Conservation (phyloP, 1,140 invertebrate genomes). For the Uloborus diversus region DNA sequence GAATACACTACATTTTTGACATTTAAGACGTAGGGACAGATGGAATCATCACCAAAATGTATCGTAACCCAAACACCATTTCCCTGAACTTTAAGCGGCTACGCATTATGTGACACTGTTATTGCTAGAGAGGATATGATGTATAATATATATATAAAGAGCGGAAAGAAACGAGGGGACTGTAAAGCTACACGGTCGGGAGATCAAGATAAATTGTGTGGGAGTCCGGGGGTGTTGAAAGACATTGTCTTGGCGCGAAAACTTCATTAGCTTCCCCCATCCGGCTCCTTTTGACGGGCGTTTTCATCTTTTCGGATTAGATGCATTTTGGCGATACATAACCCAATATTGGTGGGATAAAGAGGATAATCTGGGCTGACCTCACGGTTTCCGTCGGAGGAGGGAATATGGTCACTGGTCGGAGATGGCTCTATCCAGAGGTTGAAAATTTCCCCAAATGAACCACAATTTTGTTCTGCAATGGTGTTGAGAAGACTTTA, state of each 20-base stretch:
- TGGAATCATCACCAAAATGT: background rate
- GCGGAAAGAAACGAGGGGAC: background rate
- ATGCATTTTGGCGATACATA: constrained; percentile 23
- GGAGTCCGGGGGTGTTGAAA: background rate
- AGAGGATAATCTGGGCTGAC: background rate
- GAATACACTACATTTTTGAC: too few relatives aligned
- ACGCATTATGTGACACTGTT: constrained; percentile 30
- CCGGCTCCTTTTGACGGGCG: background rate
- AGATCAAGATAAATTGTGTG: constrained; percentile 33
- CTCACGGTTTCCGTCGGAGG: too few relatives aligned
- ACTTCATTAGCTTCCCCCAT: constrained; percentile 22
- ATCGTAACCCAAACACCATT: background rate
- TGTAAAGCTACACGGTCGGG: constrained; percentile 2
- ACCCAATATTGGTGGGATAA: constrained; percentile 34
- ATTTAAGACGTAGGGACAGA: too few relatives aligned
- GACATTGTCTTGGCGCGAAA: constrained; percentile 11
- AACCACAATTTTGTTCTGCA: too few relatives aligned
- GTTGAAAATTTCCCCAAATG: too few relatives aligned
- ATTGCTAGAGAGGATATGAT: constrained; percentile 17
- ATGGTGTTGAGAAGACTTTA: too few relatives aligned
- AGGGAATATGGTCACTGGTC: too few relatives aligned
- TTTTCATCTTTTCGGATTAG: constrained; percentile 15
- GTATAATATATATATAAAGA: background rate
- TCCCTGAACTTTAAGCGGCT: background rate
- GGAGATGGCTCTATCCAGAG: too few relatives aligned